Base-by-base conservation (phyloP, 2,888 invertebrate genomes). In the Cephus runcator region DNA sequence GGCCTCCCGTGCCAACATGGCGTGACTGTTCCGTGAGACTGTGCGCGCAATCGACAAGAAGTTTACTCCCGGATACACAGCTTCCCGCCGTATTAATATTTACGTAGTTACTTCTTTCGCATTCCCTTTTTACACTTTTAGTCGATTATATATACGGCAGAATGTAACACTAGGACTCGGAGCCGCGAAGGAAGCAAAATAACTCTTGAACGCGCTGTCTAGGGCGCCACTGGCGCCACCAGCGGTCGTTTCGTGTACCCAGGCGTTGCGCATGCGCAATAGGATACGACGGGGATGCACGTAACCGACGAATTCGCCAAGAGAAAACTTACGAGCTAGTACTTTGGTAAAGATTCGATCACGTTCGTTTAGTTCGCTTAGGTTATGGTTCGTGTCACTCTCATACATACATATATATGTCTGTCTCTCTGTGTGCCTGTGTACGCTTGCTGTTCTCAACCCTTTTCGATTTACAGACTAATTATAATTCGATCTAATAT, bases 261-360 rank as follows among this genome's bases (percentile, higher is more conserved):
- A 23, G 40, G 40, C 6, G 40, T 23, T 9, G 40, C 40, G 40
- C 40, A 56, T 23, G 40, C 40, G 40, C 40, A 56, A 31, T 71
- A 71, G 12, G 71, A 71, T 15, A 12, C 71, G 3, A 71, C 71
- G 71, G 31, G 71, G 9, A 71, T 71, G 71, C 71, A n/a, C 71
- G 71, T 71, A 15, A 31, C 40, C 1, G 6, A 56, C 40, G 23
- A 77, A 78, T 31, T 69, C 69, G 56, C 23, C 35, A 40, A 73
- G 34, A 36, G 71, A 78, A 78, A 77, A 82, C 89, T 89, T 90
- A 89, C 85, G 78, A 83, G 84, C 90, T 89, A 90, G 84, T 89
- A 90, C 90, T 90, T 90, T 90, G 89, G 87, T 85, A 85, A 88
- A 86, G 85, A 80, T 79, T 80, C 83, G 80, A 82, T 85, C 81